Evolutionary conservation across 2,888 invertebrate genomes (phyloP), one percentile per base, ranked within the genome.

Genomic region (Drosophila rubida): DNA sequence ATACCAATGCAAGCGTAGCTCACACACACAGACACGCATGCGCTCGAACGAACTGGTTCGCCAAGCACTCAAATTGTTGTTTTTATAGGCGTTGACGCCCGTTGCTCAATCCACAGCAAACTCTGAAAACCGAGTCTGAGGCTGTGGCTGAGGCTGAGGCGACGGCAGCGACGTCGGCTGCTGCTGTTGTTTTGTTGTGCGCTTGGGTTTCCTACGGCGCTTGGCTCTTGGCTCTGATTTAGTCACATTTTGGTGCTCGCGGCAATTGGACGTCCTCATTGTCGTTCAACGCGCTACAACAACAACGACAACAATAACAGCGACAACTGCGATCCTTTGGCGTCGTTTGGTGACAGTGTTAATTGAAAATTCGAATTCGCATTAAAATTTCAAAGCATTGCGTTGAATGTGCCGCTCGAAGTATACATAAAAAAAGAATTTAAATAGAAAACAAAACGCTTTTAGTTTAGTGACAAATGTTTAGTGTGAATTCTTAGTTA

Each of bases 191-290:
- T 35, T 54, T 55, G 16, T 50, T 35, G 64, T 61, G 63, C 51
- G 30, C 27, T 63, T 67, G 66, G 62, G 80, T 77, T 78, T 77
- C 75, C 66, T 81, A 71, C 75, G 83, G 74, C 79, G 72, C 70
- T 75, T 75, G 70, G 86, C 75, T 75, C 77, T 80, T 82, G 77
- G 80, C 75, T 75, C 75, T 66, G 75, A 80, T 86, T 88, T 87
- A 91, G 90, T 91, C 76, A 90, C 79, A 80, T 86, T 88, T 91
- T 91, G 91, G 91, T 91, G 91, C 89, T 88, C 88, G 86, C 84
- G 87, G 83, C 87, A 89, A 71, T 88, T 89, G 84, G 91, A 90
- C 90, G 88, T 89, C 66, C 68, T 65, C 78, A 54, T 42, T 48
- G 61, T 70, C 69, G 62, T 67, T 62, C 59, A 50, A 44, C 65